Evolutionary conservation across 1,140 invertebrate species (phyloP).

Genomic region (Agrypnia vestita): DNA sequence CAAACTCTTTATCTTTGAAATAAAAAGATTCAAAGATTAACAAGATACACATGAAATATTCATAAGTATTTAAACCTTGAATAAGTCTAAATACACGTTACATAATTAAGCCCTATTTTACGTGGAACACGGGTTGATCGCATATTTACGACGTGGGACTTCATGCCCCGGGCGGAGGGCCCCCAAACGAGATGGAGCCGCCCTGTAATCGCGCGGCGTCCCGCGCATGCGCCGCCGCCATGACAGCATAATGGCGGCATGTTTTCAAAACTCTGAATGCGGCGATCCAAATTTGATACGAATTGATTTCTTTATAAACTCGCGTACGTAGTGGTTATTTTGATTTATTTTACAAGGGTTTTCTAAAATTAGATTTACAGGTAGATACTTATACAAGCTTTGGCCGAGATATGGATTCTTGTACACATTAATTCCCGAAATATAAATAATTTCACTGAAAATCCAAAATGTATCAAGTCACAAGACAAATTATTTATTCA

Average conservation of each 20-base stretch:
- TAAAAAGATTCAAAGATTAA: too few relatives aligned
- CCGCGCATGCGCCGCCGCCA: conserved; percentile 6
- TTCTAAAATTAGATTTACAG: too few relatives aligned
- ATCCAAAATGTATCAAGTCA: too few relatives aligned
- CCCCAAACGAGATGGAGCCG: conserved; percentile 33
- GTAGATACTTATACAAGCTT: too few relatives aligned
- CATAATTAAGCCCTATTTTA: conserved; percentile 23
- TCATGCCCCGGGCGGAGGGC: background rate
- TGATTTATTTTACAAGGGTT: too few relatives aligned
- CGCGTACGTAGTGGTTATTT: too few relatives aligned
- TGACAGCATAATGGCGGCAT: conserved; percentile 21
- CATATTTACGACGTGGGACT: conserved; percentile 22
- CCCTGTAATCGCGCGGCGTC: conserved; percentile 29
- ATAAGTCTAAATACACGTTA: background rate
- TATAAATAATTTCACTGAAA: too few relatives aligned
- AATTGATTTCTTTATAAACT: conserved; percentile 26
- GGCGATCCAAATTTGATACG: conserved; percentile 4
- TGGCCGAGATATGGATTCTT: too few relatives aligned
- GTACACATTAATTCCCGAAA: too few relatives aligned
- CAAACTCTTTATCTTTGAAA: too few relatives aligned
- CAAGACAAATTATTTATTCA: too few relatives aligned
- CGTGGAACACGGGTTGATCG: conserved; percentile 1
- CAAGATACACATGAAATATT: too few relatives aligned
- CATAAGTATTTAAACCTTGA: background rate
- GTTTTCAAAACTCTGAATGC: background rate